Evolutionary conservation across 2,888 invertebrate genomes (phyloP).

Genomic region (Auanema sp.): DNA sequence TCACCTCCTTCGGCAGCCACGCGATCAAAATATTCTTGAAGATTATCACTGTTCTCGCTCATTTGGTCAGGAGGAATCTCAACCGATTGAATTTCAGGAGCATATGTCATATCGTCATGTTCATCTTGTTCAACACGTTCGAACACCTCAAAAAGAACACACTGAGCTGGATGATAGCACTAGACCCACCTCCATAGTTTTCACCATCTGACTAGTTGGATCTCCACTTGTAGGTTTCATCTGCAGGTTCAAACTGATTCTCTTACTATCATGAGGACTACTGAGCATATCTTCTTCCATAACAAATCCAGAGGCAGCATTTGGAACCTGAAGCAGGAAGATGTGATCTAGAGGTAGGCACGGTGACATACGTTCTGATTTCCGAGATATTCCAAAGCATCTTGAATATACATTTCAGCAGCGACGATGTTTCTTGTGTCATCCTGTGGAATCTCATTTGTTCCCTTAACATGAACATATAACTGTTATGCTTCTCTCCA

Average conservation of each 20-base stretch:
- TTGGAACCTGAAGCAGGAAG: constrained; percentile 2
- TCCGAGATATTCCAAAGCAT: constrained; percentile 51
- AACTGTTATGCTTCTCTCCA: background rate
- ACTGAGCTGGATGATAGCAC: background rate
- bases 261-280: constrained; percentile 31
- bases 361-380: constrained; percentile 23
- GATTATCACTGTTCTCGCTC: constrained; percentile 57
- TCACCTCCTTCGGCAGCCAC: constrained; percentile 32
- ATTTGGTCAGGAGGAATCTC: constrained; percentile 63
- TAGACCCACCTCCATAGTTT: constrained; percentile 42
- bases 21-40: constrained; percentile 48
- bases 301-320: constrained; percentile 38
- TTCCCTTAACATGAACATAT: background rate
- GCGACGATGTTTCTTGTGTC: constrained; percentile 43
- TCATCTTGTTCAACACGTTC: constrained; percentile 58
- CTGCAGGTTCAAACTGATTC: background rate
- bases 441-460: constrained; percentile 19
- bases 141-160: constrained; percentile 39
- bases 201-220: constrained; percentile 43
- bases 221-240: constrained; percentile 31
- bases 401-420: constrained; percentile 54
- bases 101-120: constrained; percentile 62
- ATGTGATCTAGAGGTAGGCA: too few species aligned
- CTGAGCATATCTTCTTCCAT: constrained; percentile 63
- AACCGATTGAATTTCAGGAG: constrained; percentile 63